Conservation (phyloP, 2,888 invertebrate genomes). For the Watsonalla cultraria region DNA sequence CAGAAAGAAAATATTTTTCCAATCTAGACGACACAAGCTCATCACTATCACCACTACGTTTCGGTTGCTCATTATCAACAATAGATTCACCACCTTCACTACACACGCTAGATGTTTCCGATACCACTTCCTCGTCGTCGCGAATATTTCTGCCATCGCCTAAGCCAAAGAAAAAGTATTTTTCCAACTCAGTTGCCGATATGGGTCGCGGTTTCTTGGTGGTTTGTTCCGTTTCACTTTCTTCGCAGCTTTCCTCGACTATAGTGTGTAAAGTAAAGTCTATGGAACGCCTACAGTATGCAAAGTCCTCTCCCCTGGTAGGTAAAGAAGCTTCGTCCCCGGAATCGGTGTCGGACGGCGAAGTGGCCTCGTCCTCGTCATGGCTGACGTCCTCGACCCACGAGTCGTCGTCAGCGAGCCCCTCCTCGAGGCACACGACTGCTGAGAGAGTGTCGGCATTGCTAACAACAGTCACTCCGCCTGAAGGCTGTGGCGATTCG, state of each 20-base stretch:
- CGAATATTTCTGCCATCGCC: conserved; percentile 83
- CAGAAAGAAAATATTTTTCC: conserved; percentile 93
- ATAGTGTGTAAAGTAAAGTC: conserved; percentile 96
- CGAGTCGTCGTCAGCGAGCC: conserved; percentile 92
- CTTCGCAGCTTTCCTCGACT: conserved; percentile 96
- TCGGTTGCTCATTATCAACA: conserved; percentile 77
- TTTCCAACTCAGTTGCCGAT: conserved; percentile 91
- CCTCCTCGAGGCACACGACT: conserved; percentile 88
- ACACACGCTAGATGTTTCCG: conserved; percentile 91
- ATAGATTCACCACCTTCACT: conserved; percentile 90
- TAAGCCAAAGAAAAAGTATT: conserved; percentile 93
- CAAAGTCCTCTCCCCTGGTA: conserved; percentile 88
- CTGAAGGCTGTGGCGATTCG: conserved; percentile 69
- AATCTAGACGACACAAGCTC: conserved; percentile 90
- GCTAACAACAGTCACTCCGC: conserved; percentile 83
- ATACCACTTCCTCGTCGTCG: conserved; percentile 82
- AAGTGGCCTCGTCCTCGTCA: conserved; percentile 86
- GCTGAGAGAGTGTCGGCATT: conserved; percentile 84
- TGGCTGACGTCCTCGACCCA: conserved; percentile 94
- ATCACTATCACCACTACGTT: conserved; percentile 80
- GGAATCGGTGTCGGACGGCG: conserved; percentile 83
- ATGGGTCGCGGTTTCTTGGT: conserved; percentile 81
- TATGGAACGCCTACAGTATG: conserved; percentile 89
- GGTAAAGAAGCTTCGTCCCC: conserved; percentile 83
- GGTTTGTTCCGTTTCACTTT: conserved; percentile 89